Percentiles rank a stretch among this genome's conserved stretches.
These are phyloP conservation scores for Cosmia trapezina DNA, from an alignment of 2,888 invertebrate species.

Conservation along the genomic window DNA sequence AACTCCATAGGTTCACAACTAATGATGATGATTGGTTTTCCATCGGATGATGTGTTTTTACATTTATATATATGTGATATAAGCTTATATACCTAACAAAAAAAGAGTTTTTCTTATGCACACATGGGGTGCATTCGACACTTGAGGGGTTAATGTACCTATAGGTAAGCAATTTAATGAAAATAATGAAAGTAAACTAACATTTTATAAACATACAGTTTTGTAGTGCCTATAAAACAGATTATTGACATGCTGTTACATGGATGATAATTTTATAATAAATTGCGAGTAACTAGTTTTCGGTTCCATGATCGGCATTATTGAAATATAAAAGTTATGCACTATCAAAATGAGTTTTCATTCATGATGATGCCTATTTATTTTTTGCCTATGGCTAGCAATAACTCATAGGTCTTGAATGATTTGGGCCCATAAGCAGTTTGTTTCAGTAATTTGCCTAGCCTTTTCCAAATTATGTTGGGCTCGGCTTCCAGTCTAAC, in stretches of 20 bases:
- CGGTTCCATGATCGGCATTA: no score
- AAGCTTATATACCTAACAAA: no score
- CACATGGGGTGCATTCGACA: no score
- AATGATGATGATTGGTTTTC: no score
- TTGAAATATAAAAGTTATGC: background rate
- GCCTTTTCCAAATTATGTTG: background rate
- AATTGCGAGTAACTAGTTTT: background rate
- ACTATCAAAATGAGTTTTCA: background rate
- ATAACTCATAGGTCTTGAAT: background rate
- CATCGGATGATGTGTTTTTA: no score
- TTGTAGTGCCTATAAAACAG: background rate
- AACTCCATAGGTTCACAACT: no score
- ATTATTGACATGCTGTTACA: background rate
- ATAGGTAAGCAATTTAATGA: no score
- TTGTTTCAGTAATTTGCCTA: no score
- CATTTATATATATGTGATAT: no score
- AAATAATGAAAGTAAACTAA: no score
- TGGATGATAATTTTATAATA: background rate
- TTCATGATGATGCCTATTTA: background rate
- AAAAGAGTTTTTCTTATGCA: no score
- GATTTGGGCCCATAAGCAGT: background rate
- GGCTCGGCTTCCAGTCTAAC: background rate
- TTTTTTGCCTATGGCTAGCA: background rate
- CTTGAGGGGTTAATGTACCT: no score
- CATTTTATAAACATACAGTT: background rate